Evolutionary conservation across 1,140 invertebrate species (phyloP), one percentile per base, ranked within the genome.

Genomic region (Aleiodes sp.): DNA sequence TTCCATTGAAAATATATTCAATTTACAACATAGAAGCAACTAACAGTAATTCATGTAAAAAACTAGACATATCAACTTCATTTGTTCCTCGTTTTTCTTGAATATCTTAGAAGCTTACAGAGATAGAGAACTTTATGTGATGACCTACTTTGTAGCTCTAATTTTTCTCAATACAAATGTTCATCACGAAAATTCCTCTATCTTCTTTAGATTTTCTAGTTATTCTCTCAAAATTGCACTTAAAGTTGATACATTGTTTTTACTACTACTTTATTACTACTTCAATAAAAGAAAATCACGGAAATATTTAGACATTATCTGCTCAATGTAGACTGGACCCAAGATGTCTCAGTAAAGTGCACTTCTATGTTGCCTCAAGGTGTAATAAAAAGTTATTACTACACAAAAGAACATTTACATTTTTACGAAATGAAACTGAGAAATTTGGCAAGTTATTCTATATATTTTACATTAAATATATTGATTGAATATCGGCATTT

Each of bases 291-390:
- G 43, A 29, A 29, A 46, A 65, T 19, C 43, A 35, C 12, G 61
- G 24, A 35, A 63, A 39, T 63, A 41, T 41, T 19, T 19, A 46
- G 12, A 46, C 39, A 28, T 59, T 52, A 59, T 39, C 41, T 26
- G 63, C 19, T 59, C 68, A 35, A 43, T 56, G 57, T 57, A 71
- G 63, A 66, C 70, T 76, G 74, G 71, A 72, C 71, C 71, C 71
- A 65, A 65, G 41, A 59, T 39, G 33, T 65, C 41, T 65, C 60
- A 31, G 68, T 65, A 65, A 69, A 69, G 66, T 72, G 66, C 66
- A 72, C 71, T 72, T 72, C 71, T 72, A 72, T 60, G 1, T 41
- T 39, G 2, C 26, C n/a, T 21, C 39, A 29, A 60, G 65, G 33
- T 29, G 65, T 59, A 39, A 60, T 41, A 35, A 43, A 59, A 67